A percentile compares a stretch with the other conserved stretches of the same genome.
Evolutionary conservation across 92 coral and sea anemone genomes (phyloP).

Genomic region (Epizoanthus illoricatus): DNA sequence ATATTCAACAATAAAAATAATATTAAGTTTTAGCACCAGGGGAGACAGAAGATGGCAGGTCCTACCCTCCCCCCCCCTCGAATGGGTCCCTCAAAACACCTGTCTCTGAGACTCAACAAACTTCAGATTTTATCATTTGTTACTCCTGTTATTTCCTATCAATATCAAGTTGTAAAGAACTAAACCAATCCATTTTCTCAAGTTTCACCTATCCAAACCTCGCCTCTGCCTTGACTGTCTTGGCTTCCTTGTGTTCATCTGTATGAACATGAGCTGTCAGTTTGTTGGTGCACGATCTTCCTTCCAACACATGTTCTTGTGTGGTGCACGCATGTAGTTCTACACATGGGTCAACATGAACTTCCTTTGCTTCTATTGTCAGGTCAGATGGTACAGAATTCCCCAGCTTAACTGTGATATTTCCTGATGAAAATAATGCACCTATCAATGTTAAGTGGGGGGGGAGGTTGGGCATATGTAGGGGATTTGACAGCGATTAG

Average conservation of each 20-base stretch:
- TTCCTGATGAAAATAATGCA: constrained; percentile 5
- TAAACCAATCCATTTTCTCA: constrained; percentile 34
- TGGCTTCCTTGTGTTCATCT: background rate
- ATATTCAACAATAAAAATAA: too few relatives aligned
- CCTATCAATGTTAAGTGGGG: too few relatives aligned
- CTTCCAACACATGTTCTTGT: background rate
- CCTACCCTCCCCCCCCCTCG: too few relatives aligned
- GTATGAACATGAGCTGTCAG: background rate
- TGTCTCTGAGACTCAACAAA: too few relatives aligned
- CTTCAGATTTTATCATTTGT: background rate
- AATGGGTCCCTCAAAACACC: too few relatives aligned
- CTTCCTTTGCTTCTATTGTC: constrained; percentile 21
- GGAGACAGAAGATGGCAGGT: too few relatives aligned
- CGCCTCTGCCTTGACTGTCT: constrained; percentile 4
- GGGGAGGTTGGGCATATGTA: too few relatives aligned
- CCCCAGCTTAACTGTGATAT: constrained; percentile 20
- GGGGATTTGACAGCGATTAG: too few relatives aligned
- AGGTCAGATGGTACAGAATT: constrained; percentile 15
- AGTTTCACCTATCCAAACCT: constrained; percentile 22
- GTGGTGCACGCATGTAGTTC: background rate
- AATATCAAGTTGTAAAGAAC: constrained; percentile 18
- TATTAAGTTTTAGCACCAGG: too few relatives aligned
- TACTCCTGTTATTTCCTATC: background rate
- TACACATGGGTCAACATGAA: constrained; percentile 7
- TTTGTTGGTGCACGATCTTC: background rate